phyloP scores from a whole-genome alignment of 2,113 vertebrate genomes.

The Hydropotes inermis region DNA sequence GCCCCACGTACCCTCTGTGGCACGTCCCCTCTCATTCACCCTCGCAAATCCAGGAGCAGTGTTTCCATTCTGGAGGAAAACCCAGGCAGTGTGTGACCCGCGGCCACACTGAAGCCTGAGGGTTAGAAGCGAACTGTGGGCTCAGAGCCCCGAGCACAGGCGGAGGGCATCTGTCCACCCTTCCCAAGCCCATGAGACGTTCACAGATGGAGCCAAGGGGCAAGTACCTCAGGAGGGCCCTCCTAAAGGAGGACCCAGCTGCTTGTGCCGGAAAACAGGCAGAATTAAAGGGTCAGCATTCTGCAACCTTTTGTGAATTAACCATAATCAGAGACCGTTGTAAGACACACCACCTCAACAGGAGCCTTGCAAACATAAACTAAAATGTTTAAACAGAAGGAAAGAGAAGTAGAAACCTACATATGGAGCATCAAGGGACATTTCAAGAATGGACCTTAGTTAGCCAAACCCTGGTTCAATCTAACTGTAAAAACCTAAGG shows the following conservation, averaged over 20 bases:
- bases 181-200: accelerated
- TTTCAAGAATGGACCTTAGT: background rate
- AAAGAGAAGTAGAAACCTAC: background rate
- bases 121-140: background rate
- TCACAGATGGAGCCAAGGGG: accelerated
- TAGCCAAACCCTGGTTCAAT: background rate
- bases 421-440: background rate
- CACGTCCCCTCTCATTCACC: background rate
- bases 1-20: no score
- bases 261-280: background rate
- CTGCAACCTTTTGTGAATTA: no score
- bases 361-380: background rate
- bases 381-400: background rate
- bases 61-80: background rate
- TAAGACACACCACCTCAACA: background rate
- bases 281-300: background rate
- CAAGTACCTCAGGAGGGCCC: background rate
- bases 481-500: background rate
- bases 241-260: background rate
- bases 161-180: background rate
- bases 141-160: background rate
- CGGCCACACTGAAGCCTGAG: background rate
- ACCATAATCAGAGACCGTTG: background rate
- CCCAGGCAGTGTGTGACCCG: no score
- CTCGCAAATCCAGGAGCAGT: no score